A percentile compares a stretch with the other conserved stretches of the same genome.
Conservation (phyloP, 2,797 vertebrate genomes). For the Typhlichthys subterraneus region DNA sequence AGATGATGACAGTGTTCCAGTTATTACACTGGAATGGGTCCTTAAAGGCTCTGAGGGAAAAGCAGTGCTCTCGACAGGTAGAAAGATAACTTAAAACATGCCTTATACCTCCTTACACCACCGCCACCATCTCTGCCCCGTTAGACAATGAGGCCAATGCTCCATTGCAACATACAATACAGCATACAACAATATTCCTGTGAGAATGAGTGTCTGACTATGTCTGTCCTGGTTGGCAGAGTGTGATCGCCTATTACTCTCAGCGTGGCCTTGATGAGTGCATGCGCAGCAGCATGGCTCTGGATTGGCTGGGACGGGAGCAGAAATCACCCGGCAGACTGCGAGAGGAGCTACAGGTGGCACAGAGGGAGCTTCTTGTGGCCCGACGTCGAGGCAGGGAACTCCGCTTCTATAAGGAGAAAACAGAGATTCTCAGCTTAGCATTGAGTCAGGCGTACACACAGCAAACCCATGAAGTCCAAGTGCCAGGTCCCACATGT, state of each 20-base stretch:
- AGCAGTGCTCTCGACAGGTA: slow-evolving; percentile 88
- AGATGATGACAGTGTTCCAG: slow-evolving; percentile 93
- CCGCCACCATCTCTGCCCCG: not conserved
- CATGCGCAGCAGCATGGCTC: slow-evolving; percentile 90
- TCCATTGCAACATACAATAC: not conserved
- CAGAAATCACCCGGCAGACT: slow-evolving; percentile 81
- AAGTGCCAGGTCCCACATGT: slow-evolving; percentile 28
- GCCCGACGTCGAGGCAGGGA: slow-evolving; percentile 84
- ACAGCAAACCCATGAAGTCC: slow-evolving; percentile 42
- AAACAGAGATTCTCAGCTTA: slow-evolving; percentile 88
- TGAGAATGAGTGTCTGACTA: not conserved
- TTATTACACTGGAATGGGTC: slow-evolving; percentile 92
- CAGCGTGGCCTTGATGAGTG: slow-evolving; percentile 85
- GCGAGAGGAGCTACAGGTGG: slow-evolving; percentile 83
- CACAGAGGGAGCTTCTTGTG: slow-evolving; percentile 83
- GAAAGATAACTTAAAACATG: not conserved
- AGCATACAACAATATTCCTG: not conserved
- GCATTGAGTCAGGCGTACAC: slow-evolving; percentile 85
- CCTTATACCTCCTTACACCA: not conserved
- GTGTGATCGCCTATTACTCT: slow-evolving; percentile 89
- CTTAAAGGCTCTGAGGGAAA: slow-evolving; percentile 86
- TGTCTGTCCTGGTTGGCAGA: slow-evolving; percentile 68
- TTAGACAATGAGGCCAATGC: not conserved
- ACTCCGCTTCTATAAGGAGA: slow-evolving; percentile 91
- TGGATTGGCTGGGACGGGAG: slow-evolving; percentile 90